Evolutionary conservation across 92 coral and sea anemone species (phyloP).

Genomic region (Siderastrea siderea): DNA sequence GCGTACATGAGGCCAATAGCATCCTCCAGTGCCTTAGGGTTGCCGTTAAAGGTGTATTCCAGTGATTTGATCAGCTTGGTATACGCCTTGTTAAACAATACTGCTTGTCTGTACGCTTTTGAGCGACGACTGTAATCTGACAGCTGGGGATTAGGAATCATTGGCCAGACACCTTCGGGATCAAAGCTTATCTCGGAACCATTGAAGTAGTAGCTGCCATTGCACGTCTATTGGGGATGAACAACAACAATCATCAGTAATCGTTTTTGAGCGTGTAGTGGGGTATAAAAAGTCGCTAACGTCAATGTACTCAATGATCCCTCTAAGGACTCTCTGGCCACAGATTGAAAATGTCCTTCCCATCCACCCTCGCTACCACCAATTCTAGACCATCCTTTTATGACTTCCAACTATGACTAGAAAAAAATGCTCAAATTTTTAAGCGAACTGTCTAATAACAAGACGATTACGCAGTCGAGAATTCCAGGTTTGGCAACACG

Average conservation of each 20-base stretch:
- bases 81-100: constrained; percentile 66
- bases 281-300: no score
- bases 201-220: constrained; percentile 58
- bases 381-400: no score
- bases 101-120: constrained; percentile 44
- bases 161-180: constrained; percentile 81
- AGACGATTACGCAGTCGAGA: no score
- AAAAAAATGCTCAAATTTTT: no score
- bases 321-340: no score
- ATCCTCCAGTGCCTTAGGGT: constrained; percentile 54
- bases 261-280: no score
- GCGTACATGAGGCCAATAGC: constrained; percentile 66
- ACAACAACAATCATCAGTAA: background rate
- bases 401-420: no score
- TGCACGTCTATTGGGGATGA: constrained; percentile 41
- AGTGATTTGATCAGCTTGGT: constrained; percentile 75
- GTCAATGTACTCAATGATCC: no score
- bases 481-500: no score
- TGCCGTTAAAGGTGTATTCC: constrained; percentile 71
- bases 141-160: constrained; percentile 70
- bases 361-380: no score
- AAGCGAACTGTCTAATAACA: no score
- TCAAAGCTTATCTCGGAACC: constrained; percentile 69
- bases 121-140: constrained; percentile 41
- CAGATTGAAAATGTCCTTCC: no score